Base-by-base conservation (phyloP, 2,113 vertebrate genomes). In the Colius striatus region DNA sequence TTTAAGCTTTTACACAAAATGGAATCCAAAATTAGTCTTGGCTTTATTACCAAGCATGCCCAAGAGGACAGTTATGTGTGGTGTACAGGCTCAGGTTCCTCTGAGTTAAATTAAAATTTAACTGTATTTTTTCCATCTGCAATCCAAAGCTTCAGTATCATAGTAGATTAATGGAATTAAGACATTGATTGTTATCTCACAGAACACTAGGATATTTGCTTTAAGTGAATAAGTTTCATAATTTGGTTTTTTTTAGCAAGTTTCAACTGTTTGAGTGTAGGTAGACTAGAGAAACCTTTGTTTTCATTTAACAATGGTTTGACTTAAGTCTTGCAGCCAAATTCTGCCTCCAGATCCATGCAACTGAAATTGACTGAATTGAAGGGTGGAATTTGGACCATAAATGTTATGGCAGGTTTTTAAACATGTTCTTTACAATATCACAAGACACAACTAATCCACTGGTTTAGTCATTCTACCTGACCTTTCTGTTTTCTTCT, bases 101-200 rank as follows among this genome's bases (percentile, higher is more conserved):
- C 54, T 10, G 47, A 91, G 41, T 89, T 95, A 87, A 80, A 73
- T 81, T 79, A 72, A 83, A 88, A 90, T 90, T 72, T 60, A 48
- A 43, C 32, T 25, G n/a, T 58, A 17, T 47, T 77, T 76, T 90
- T 92, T 51, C 22, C 65, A 77, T 27, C 51, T 88, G 60, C 60
- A 84, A 67, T n/a, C 3, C 51, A 79, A 70, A 80, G n/a, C 7
- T 70, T 62, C 30, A 63, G 13, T 80, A 71, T 65, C 9, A 10
- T 22, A 19, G 11, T 48, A 41, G 38, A 41, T 41, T 41, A 65
- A 87, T 10, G 41, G 17, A 60, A 78, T 41, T 67, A 67, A 68
- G 71, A 47, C 16, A 57, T 30, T 9, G 4, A 79, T 78, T 85
- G n/a, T 48, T 51, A 38, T 57, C 43, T 84, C 2, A 0, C 47